Base-by-base conservation (phyloP, 2,113 vertebrate species). In the Melanerpes formicivorus region DNA sequence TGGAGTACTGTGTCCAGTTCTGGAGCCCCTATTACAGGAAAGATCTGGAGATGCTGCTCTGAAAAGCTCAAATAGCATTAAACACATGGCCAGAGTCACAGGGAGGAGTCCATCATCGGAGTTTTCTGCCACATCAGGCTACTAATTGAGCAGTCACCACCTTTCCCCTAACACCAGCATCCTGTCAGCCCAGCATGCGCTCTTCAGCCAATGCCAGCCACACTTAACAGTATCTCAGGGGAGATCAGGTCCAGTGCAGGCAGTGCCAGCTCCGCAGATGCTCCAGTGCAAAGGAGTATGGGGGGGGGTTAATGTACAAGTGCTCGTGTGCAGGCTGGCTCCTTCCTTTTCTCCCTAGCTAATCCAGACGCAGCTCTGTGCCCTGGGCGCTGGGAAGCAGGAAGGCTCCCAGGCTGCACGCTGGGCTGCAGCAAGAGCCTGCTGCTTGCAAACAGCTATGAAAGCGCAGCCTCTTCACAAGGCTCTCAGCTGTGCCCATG, bases 231-330 rank as follows among this genome's bases (percentile, higher is more conserved):
- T 11, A 15, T 30, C 14, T 14, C 52, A 60, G n/a, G 18, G 8
- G 5, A 40, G 37, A 44, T 4, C 1, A 2, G 29, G 37, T 50
- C 18, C 30, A 7, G 42, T 0, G 6, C 23, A 40, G 18, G 56
- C 81, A 82, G 74, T 3, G 1, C 21, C 56, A 8, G 46, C 32
- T 48, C 34, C 74, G 34, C 52, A 80, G 42, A 30, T 14, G 25
- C 73, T 77, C 73, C 3, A 46, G 56, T 18, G n/a, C 18, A 48
- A 67, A 14, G 0, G 32, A 69, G 25, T 27, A 22, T 3, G 1
- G 11, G 21, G 48, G 48, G 27, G 27, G 16, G 14, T 1, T 67
- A 25, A 15, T 0, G 15, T 14, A 18, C 19, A 59, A 67, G 59
- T 9, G 18, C 29, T 25, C 0, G 2, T n/a, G 54, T 37, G 11